Evolutionary conservation across 1,140 invertebrate species (phyloP).

Genomic region (Amphibalanus amphitrite): DNA sequence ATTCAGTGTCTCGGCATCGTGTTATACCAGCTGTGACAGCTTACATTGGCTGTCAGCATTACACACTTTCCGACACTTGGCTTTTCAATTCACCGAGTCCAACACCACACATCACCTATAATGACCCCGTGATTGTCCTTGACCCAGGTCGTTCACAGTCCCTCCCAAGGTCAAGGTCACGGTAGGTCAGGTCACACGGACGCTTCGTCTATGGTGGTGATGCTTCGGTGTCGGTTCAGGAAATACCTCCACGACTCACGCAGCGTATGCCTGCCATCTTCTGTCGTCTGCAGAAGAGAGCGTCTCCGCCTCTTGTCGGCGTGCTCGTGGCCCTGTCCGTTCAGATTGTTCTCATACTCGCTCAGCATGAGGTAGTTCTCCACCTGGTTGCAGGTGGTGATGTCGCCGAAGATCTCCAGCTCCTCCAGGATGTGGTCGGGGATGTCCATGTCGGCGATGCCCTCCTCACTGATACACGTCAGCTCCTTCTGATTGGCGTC

Average conservation of each 20-base stretch:
- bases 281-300: neutral
- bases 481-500: neutral
- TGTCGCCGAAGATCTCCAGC: constrained; percentile 50
- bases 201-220: neutral
- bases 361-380: constrained; percentile 72
- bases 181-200: neutral
- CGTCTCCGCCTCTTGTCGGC: neutral
- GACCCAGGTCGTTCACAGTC: too few relatives aligned
- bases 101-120: too few relatives aligned
- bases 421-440: constrained; percentile 45
- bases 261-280: neutral
- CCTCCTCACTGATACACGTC: neutral
- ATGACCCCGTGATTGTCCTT: too few relatives aligned
- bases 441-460: neutral
- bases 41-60: too few relatives aligned
- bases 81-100: too few relatives aligned
- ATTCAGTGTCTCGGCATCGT: too few relatives aligned
- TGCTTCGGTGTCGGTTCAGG: neutral
- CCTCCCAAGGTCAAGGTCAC: neutral
- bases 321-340: constrained; percentile 19
- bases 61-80: too few relatives aligned
- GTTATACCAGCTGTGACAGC: too few relatives aligned
- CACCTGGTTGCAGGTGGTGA: constrained; percentile 73
- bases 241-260: neutral
- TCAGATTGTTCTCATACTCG: constrained; percentile 70